These are phyloP conservation scores for Pegoplata infirma DNA, from an alignment of 2,888 invertebrate species.

Conservation along the genomic window DNA sequence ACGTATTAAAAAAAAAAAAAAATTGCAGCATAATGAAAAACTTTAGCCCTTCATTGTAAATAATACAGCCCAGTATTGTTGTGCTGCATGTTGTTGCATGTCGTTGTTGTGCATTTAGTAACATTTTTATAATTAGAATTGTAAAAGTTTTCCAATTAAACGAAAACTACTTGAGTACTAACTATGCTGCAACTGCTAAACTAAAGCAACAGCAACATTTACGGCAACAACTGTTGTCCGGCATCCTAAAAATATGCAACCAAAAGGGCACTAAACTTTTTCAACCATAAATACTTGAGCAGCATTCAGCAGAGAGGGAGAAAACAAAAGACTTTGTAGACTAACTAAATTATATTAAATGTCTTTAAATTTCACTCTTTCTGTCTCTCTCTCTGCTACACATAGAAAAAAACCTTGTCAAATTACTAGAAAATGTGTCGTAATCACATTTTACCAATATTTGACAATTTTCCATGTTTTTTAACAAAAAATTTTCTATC, in stretches of 20 bases:
- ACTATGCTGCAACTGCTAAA: conserved; percentile 21
- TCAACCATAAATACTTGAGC: conserved; percentile 14
- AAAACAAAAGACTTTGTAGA: conserved; percentile 4
- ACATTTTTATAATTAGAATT: conserved; percentile 58
- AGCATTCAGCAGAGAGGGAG: not conserved
- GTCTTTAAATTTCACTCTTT: not conserved
- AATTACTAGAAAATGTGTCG: no score
- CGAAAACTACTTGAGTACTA: conserved; percentile 42
- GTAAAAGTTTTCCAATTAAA: conserved; percentile 61
- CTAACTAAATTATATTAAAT: conserved; percentile 29
- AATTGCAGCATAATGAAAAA: conserved; percentile 9
- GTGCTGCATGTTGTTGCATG: conserved; percentile 42
- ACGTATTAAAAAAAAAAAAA: not conserved
- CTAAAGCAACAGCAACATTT: not conserved
- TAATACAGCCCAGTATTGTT: conserved; percentile 9
- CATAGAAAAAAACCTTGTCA: no score
- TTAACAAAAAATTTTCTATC: no score
- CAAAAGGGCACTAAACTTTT: conserved; percentile 32
- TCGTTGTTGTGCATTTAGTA: conserved; percentile 50
- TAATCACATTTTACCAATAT: no score
- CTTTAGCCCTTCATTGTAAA: conserved; percentile 23
- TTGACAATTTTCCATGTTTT: no score
- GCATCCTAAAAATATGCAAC: conserved; percentile 25
- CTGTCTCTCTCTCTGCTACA: not conserved
- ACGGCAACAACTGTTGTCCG: conserved; percentile 27